Evolutionary conservation across 1,140 invertebrate genomes (phyloP).

Genomic region (Pseudomyrmex concolor): DNA sequence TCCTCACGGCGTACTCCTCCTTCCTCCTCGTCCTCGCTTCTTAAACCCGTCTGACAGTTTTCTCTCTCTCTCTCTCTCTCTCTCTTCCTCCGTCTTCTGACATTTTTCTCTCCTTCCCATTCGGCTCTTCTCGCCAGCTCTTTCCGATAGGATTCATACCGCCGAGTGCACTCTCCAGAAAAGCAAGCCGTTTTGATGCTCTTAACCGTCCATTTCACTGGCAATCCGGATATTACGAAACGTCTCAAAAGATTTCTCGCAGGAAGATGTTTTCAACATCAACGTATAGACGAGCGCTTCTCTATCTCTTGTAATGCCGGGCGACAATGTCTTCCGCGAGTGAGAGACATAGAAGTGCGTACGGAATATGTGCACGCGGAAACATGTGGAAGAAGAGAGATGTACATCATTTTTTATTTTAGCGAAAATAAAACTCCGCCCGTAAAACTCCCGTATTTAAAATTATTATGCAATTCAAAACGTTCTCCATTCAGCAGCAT

Average conservation of each 20-base stretch:
- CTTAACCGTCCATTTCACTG: constrained; percentile 69
- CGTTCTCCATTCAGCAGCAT: neutral
- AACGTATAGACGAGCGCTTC: constrained; percentile 24
- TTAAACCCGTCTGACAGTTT: constrained; percentile 40
- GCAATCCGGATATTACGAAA: constrained; percentile 70
- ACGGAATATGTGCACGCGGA: neutral
- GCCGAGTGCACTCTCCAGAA: constrained; percentile 51
- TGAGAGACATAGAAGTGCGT: constrained; percentile 9
- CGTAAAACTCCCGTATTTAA: too few relatives aligned
- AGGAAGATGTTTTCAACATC: constrained; percentile 48
- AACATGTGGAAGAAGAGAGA: too few relatives aligned
- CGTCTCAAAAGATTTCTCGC: constrained; percentile 54
- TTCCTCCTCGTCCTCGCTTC: constrained; percentile 32
- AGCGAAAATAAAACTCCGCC: too few relatives aligned
- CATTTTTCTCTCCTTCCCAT: constrained; percentile 43
- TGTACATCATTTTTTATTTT: neutral
- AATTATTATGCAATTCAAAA: constrained; percentile 26
- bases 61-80: neutral
- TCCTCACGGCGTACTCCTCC: constrained; percentile 23
- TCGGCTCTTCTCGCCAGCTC: constrained; percentile 21
- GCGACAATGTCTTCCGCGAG: constrained; percentile 1
- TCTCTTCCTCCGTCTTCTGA: neutral
- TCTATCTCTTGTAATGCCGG: constrained; percentile 1
- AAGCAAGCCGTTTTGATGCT: constrained; percentile 68
- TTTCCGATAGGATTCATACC: constrained; percentile 63